Evolutionary conservation across 2,113 vertebrate species (phyloP), one percentile per base, ranked within the genome.

Genomic region (Parotia lawesii): DNA sequence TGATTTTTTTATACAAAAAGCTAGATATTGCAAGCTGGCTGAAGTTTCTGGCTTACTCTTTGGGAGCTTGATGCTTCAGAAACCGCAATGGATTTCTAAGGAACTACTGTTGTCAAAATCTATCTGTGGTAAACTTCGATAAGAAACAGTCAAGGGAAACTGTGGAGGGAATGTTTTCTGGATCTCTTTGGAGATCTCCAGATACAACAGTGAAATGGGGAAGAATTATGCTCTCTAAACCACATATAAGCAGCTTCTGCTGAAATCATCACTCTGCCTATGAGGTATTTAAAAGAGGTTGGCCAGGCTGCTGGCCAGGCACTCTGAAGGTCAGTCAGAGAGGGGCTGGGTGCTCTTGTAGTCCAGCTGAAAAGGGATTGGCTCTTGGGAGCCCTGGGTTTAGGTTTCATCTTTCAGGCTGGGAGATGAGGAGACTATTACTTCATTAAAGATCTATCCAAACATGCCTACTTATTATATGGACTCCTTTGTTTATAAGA

Each of bases 371-470:
- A 67, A 42, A 57, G 50, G 69, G 18, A 8, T 17, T 70, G 53
- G 35, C 61, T 77, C 51, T 19, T 37, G 78, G 38, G 64, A 91
- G 45, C 37, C n/a, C 16, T 37, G n/a, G 44, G n/a, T 81, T 94
- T 74, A 37, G n/a, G 48, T 94, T 93, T 94, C 89, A 73, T 61
- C 65, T 75, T 35, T 74, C 33, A 16, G 28, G 9, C 77, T 74
- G 62, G 62, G 67, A 91, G 74, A 82, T 6, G 45, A 82, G 66
- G 71, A 85, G 84, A 28, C 50, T 89, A 45, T 78, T 87, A 69
- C 85, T 93, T 86, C 76, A 90, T 96, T 93, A 89, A 88, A 85
- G 87, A 85, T 84, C 79, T 88, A 10, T 57, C 70, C 72, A 73
- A 94, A 95, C 87, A 90, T 21, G 50, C 64, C 54, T 65, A 14